A percentile compares a stretch with the other conserved stretches of the same genome.
phyloP scores from a whole-genome alignment of 1,140 invertebrate species.

The Phymorhynchus buccinoides region DNA sequence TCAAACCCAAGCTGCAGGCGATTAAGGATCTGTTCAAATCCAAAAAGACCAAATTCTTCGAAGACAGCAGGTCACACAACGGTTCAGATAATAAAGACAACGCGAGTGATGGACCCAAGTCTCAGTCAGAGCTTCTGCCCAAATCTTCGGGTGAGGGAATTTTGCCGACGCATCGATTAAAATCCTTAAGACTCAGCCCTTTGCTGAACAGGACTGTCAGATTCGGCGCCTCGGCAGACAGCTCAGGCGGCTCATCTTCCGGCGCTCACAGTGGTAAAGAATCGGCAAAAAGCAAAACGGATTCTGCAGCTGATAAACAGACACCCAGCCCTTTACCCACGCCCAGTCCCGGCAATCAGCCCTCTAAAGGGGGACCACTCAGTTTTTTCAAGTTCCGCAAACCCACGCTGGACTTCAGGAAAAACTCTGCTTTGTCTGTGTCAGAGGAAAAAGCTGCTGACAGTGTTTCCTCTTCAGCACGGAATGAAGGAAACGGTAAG shows the following conservation, averaged over 20 bases:
- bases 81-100: neutral
- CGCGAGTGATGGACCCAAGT: neutral
- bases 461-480: neutral
- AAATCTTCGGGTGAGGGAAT: conserved; percentile 8
- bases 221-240: conserved; percentile 1
- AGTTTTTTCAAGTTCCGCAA: conserved; percentile 30
- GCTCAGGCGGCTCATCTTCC: neutral
- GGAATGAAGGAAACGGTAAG: no score
- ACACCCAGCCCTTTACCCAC: conserved; percentile 20
- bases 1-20: conserved; percentile 20
- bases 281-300: neutral
- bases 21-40: conserved; percentile 35
- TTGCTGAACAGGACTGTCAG: conserved; percentile 23
- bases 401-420: conserved; percentile 22
- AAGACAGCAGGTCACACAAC: neutral
- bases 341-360: conserved; percentile 30
- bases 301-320: neutral
- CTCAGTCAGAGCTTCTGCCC: neutral
- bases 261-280: neutral
- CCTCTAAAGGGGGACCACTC: conserved; percentile 27
- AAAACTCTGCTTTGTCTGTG: conserved; percentile 5
- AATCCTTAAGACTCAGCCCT: conserved; percentile 28
- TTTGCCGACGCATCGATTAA: neutral
- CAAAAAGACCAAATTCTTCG: conserved; percentile 24
- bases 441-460: neutral